Evolutionary conservation across 2,888 invertebrate species (phyloP).

Genomic region (Machimus rusticus): DNA sequence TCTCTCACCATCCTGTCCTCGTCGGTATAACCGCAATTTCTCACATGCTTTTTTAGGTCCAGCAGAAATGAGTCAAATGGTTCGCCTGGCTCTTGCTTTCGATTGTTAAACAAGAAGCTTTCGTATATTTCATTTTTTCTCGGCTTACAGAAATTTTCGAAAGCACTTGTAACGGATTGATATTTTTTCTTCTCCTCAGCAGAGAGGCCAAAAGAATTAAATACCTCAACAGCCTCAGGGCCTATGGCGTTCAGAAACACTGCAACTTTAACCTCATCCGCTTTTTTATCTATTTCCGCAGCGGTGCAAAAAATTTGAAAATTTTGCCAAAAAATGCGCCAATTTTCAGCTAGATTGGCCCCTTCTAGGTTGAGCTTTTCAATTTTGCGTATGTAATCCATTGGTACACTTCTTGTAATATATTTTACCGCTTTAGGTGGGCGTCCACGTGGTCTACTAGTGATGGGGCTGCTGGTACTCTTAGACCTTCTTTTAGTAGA

Average conservation of each 20-base stretch:
- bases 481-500: neutral
- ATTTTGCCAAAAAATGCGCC: too few species aligned
- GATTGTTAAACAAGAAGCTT: too few species aligned
- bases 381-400: too few species aligned
- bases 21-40: neutral
- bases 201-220: neutral
- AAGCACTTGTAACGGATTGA: neutral
- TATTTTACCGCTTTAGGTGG: too few species aligned
- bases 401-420: too few species aligned
- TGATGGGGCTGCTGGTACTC: neutral
- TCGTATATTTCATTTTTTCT: too few species aligned
- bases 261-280: neutral
- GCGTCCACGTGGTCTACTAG: neutral
- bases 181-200: neutral
- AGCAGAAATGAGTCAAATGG: neutral
- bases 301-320: too few species aligned
- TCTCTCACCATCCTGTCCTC: neutral
- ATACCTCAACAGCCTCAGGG: neutral
- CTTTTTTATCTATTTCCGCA: neutral
- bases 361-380: too few species aligned
- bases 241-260: neutral
- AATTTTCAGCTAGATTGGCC: too few species aligned
- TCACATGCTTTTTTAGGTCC: neutral
- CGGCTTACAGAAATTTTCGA: too few species aligned
- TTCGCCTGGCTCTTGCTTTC: neutral